Conservation (phyloP, 2,888 invertebrate species). For the Dendrolimus houi region DNA sequence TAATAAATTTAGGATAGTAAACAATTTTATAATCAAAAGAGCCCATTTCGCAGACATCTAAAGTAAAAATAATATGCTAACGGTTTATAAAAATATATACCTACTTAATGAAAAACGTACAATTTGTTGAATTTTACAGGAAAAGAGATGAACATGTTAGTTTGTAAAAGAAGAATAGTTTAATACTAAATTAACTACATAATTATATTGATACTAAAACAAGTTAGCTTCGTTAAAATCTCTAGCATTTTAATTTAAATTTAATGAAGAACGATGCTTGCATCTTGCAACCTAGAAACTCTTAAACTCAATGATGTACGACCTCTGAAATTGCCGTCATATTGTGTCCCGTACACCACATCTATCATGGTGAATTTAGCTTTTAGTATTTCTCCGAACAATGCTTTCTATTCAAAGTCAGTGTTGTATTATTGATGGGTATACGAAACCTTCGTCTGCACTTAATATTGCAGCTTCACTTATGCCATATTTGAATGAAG, state of each 20-base stretch:
- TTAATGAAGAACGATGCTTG: neutral
- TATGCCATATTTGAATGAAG: neutral
- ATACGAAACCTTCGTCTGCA: neutral
- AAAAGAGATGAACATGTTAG: no score
- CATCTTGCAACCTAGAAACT: constrained; percentile 6
- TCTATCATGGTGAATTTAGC: constrained; percentile 24
- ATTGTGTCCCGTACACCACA: constrained; percentile 16
- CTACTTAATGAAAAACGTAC: no score
- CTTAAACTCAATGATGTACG: constrained; percentile 19
- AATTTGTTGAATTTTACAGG: no score
- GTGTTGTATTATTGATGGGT: constrained; percentile 16
- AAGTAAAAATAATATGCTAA: no score
- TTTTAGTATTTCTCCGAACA: constrained; percentile 18
- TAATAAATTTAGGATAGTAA: no score
- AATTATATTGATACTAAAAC: no score
- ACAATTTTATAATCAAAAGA: no score
- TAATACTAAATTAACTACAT: no score
- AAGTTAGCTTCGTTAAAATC: no score
- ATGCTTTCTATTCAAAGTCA: constrained; percentile 23
- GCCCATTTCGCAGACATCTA: no score
- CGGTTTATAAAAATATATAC: no score
- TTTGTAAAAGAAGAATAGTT: no score
- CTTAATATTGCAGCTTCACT: neutral
- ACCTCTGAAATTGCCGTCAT: constrained; percentile 20
- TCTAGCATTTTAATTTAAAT: neutral